Conservation (phyloP, 2,113 vertebrate species). For the Hydrolagus affinis region DNA sequence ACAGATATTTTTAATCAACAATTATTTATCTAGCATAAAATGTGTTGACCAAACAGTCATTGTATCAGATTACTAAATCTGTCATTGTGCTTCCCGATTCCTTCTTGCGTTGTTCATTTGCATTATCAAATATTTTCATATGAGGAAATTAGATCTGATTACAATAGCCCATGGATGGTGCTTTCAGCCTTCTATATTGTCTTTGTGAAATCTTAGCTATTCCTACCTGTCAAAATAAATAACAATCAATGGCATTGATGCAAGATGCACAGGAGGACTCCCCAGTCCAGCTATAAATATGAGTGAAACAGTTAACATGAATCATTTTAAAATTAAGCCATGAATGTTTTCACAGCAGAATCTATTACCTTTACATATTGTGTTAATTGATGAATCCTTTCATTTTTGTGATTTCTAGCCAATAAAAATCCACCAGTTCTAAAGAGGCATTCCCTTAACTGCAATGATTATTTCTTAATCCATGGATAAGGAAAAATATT, state of each 20-base stretch:
- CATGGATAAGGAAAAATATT: neutral
- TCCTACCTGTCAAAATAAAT: neutral
- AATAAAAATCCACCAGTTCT: neutral
- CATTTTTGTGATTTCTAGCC: neutral
- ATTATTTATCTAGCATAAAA: too few relatives aligned
- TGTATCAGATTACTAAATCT: too few relatives aligned
- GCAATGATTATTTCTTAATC: neutral
- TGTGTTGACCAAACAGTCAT: too few relatives aligned
- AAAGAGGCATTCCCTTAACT: neutral
- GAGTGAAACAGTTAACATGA: neutral
- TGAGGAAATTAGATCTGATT: neutral
- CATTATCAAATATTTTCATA: slow-evolving; percentile 2
- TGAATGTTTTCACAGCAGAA: neutral
- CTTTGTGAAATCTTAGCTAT: neutral
- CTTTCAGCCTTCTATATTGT: neutral
- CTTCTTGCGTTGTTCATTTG: neutral
- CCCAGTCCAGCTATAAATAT: neutral
- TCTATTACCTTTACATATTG: neutral
- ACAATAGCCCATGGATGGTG: neutral
- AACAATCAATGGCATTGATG: neutral
- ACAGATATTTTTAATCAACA: too few relatives aligned
- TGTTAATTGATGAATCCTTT: neutral
- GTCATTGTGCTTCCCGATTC: neutral
- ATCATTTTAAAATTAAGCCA: neutral
- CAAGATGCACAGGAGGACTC: neutral